Percentiles rank a stretch among this genome's conserved stretches.
These are phyloP conservation scores for Zalophus californianus DNA, from an alignment of 2,797 vertebrate genomes.

Conservation along the genomic window DNA sequence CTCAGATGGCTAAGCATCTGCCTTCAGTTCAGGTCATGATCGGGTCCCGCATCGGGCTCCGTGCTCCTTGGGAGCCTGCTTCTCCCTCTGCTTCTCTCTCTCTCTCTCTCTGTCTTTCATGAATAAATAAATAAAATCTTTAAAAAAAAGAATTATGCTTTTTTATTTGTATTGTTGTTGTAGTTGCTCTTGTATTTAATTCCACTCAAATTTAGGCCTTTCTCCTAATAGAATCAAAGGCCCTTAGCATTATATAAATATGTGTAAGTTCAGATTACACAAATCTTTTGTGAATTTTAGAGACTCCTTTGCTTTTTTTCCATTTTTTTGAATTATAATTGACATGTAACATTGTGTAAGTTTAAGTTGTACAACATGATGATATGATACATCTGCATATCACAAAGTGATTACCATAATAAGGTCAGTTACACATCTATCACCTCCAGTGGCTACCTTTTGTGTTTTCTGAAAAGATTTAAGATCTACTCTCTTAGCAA, in stretches of 20 bases:
- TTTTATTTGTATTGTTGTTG: background rate
- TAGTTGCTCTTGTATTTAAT: background rate
- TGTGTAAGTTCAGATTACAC: background rate
- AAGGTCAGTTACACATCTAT: background rate
- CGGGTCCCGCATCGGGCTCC: too few species aligned
- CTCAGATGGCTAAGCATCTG: too few species aligned
- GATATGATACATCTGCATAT: background rate
- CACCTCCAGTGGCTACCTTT: background rate
- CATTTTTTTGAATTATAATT: background rate
- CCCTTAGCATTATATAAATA: background rate
- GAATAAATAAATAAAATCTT: too few species aligned
- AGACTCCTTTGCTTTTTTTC: background rate
- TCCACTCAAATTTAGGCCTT: background rate
- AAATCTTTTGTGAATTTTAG: background rate
- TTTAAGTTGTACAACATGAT: background rate
- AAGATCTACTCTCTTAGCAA: background rate
- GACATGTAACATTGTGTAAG: background rate
- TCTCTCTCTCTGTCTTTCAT: too few species aligned
- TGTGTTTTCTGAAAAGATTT: background rate
- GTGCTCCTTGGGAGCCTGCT: too few species aligned
- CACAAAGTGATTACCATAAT: background rate
- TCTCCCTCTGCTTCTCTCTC: too few species aligned
- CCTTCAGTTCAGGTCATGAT: too few species aligned
- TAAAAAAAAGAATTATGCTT: background rate
- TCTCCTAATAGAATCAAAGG: background rate